Conservation (phyloP, 1,140 invertebrate species). For the Bombus vancouverensis region DNA sequence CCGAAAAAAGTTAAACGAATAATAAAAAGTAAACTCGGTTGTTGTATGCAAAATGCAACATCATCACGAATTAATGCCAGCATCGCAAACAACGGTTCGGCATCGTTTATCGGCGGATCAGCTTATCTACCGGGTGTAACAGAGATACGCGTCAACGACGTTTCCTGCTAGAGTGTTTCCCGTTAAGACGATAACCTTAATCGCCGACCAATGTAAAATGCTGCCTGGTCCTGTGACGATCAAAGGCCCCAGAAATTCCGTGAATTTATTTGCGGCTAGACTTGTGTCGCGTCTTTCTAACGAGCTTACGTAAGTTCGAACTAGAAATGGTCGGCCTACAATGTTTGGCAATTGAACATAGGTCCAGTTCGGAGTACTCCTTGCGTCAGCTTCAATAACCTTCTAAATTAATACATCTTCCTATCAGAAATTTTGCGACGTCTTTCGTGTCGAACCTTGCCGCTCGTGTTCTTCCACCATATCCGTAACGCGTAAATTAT, state of each 20-base stretch:
- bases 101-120: slow-evolving; percentile 67
- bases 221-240: slow-evolving; percentile 7
- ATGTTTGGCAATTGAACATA: slow-evolving; percentile 73
- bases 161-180: slow-evolving; percentile 67
- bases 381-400: slow-evolving; percentile 54
- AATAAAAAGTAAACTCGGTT: not conserved
- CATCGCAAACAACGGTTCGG: slow-evolving; percentile 57
- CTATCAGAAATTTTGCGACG: slow-evolving; percentile 16
- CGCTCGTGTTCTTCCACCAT: not conserved
- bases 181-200: slow-evolving; percentile 71
- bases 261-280: slow-evolving; percentile 33
- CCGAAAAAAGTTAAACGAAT: not conserved
- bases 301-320: slow-evolving; percentile 59
- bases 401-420: slow-evolving; percentile 22
- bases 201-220: slow-evolving; percentile 57
- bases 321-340: slow-evolving; percentile 46
- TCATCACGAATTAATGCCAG: slow-evolving; percentile 57
- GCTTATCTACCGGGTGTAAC: slow-evolving; percentile 70
- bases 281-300: slow-evolving; percentile 24
- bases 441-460: not conserved
- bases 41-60: slow-evolving; percentile 33
- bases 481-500: slow-evolving; percentile 47
- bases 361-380: slow-evolving; percentile 47
- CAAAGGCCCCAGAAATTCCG: slow-evolving; percentile 1
- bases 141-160: slow-evolving; percentile 58